Conservation (phyloP, 1,140 invertebrate genomes). For the Ostrea edulis region DNA sequence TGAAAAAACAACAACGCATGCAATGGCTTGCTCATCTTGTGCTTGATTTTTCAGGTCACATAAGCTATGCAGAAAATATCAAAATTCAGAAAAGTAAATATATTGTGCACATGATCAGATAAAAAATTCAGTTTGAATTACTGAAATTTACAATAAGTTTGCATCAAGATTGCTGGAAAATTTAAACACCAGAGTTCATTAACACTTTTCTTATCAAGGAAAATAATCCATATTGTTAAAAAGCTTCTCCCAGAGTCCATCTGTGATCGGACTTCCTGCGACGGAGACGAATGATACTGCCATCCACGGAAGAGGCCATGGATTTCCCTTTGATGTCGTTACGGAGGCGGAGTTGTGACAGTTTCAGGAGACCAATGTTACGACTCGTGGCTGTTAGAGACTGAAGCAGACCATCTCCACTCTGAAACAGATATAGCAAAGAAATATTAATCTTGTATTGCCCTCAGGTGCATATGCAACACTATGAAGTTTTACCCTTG, state of each 20-base stretch:
- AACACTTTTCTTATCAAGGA: not conserved
- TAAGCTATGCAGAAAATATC: conserved; percentile 27
- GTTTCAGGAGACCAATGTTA: conserved; percentile 75
- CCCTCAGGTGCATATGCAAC: too few relatives aligned
- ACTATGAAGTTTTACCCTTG: too few relatives aligned
- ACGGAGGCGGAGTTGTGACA: conserved; percentile 70
- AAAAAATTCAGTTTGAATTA: conserved; percentile 15
- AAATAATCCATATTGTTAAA: conserved; percentile 56
- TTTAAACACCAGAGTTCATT: not conserved
- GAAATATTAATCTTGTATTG: too few relatives aligned
- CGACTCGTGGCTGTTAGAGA: conserved; percentile 76
- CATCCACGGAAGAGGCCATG: conserved; percentile 69
- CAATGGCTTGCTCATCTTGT: not conserved
- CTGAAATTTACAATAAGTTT: not conserved
- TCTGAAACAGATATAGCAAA: conserved; percentile 59
- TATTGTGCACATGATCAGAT: conserved; percentile 23
- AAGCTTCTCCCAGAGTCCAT: conserved; percentile 75
- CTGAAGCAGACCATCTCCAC: conserved; percentile 74
- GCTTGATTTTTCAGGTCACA: conserved; percentile 4
- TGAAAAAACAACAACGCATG: not conserved
- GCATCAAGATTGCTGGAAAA: conserved; percentile 24
- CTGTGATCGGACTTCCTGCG: conserved; percentile 74
- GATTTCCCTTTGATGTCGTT: conserved; percentile 76
- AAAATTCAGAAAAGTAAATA: not conserved
- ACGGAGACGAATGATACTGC: conserved; percentile 73